Conservation (phyloP, 1,140 invertebrate genomes). For the Hylaeus volcanicus region DNA sequence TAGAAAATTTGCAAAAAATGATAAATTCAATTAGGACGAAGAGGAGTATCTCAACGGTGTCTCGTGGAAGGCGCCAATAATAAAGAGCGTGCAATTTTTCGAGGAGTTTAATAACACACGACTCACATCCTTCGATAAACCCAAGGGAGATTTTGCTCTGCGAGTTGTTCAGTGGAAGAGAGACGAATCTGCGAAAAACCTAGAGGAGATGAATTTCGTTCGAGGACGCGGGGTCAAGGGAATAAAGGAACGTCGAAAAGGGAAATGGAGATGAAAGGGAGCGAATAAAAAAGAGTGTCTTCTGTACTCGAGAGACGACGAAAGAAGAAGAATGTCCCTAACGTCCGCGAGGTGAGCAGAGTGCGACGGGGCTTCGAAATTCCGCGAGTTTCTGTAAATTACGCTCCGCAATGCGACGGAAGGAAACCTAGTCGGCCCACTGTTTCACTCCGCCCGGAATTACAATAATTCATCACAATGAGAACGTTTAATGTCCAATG, state of each 20-base stretch:
- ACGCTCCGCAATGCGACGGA: constrained; percentile 10
- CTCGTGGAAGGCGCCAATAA: neutral
- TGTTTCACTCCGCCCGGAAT: constrained; percentile 1
- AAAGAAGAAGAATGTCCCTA: constrained; percentile 13
- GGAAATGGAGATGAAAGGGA: constrained; percentile 17
- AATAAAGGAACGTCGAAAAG: constrained; percentile 8
- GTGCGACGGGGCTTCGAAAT: constrained; percentile 28
- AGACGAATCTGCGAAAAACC: neutral
- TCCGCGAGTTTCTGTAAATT: constrained; percentile 32
- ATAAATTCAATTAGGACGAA: constrained; percentile 1
- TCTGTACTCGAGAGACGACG: constrained; percentile 3
- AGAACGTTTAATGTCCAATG: constrained; percentile 4
- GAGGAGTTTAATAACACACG: constrained; percentile 8
- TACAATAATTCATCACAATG: constrained; percentile 25
- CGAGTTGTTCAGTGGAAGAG: neutral
- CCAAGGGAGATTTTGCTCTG: neutral
- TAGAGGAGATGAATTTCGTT: constrained; percentile 14
- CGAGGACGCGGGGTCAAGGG: constrained; percentile 15
- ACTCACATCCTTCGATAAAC: neutral
- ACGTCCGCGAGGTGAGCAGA: neutral
- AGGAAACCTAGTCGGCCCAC: neutral
- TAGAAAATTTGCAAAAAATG: neutral
- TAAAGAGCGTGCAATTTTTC: neutral
- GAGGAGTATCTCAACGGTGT: too few species aligned
- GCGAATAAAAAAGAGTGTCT: neutral